These are phyloP conservation scores for Grammomys dolichurus DNA, from an alignment of 2,113 vertebrate genomes.

Conservation along the genomic window DNA sequence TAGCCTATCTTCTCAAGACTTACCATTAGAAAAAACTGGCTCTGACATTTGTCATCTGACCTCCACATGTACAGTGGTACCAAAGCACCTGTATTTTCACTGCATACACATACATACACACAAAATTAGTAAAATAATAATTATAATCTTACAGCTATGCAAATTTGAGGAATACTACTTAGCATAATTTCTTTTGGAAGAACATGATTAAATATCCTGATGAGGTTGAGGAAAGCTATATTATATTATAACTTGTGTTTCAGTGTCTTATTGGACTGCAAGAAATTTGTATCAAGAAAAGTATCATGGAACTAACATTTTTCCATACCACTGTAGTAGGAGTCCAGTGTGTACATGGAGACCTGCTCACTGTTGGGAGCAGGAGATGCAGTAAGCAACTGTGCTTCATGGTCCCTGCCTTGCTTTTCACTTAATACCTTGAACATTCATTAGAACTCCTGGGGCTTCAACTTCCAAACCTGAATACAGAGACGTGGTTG, in stretches of 20 bases:
- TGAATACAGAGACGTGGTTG: background rate
- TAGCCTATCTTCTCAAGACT: background rate
- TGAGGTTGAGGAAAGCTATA: background rate
- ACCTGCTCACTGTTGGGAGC: background rate
- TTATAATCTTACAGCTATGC: background rate
- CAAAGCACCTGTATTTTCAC: background rate
- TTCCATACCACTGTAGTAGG: background rate
- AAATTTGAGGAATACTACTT: background rate
- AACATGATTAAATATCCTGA: background rate
- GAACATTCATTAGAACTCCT: background rate
- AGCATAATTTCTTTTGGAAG: constrained; percentile 24
- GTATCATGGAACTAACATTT: background rate
- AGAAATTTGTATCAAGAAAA: background rate
- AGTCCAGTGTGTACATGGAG: background rate
- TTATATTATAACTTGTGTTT: background rate
- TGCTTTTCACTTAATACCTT: background rate
- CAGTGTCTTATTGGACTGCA: background rate
- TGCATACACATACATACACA: background rate
- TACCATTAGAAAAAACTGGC: background rate
- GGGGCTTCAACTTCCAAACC: background rate
- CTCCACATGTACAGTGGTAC: background rate
- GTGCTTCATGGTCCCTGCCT: background rate
- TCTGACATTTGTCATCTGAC: background rate
- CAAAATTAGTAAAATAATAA: background rate
- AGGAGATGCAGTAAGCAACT: background rate